A percentile compares a stretch with the other conserved stretches of the same genome.
Evolutionary conservation across 1,140 invertebrate genomes (phyloP).

Genomic region (Chionoecetes opilio): DNA sequence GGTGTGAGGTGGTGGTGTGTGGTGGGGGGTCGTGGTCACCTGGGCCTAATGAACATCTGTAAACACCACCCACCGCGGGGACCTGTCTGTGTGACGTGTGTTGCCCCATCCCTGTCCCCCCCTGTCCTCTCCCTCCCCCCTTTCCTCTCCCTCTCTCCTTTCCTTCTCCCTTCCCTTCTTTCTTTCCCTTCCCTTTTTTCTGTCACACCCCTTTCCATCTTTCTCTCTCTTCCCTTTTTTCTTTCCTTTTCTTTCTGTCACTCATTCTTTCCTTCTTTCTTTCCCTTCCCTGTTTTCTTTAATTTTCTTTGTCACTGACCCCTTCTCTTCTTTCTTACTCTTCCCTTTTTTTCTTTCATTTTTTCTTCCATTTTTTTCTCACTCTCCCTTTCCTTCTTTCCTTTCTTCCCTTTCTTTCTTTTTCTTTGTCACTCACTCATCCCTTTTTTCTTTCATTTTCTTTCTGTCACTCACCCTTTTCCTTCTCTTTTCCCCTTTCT

Average conservation of each 20-base stretch:
- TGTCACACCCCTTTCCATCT: neutral
- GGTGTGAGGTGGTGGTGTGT: too few species aligned
- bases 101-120: too few species aligned
- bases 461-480: neutral
- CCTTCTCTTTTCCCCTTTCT: neutral
- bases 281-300: neutral
- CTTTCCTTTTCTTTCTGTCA: neutral
- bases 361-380: neutral
- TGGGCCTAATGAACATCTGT: too few species aligned
- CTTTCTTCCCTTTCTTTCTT: too few species aligned
- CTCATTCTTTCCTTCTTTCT: too few species aligned
- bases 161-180: neutral
- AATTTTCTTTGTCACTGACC: neutral
- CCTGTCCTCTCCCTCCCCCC: neutral
- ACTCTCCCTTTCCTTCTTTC: neutral
- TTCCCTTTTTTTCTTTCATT: neutral
- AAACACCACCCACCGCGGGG: too few species aligned
- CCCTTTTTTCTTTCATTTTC: neutral
- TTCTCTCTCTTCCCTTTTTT: neutral
- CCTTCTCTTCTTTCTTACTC: neutral
- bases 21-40: too few species aligned
- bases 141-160: neutral
- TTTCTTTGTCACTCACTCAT: too few species aligned
- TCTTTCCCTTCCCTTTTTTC: neutral
- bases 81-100: too few species aligned